These are phyloP conservation scores for Catharus minimus DNA, from an alignment of 2,113 vertebrate species.

Conservation along the genomic window DNA sequence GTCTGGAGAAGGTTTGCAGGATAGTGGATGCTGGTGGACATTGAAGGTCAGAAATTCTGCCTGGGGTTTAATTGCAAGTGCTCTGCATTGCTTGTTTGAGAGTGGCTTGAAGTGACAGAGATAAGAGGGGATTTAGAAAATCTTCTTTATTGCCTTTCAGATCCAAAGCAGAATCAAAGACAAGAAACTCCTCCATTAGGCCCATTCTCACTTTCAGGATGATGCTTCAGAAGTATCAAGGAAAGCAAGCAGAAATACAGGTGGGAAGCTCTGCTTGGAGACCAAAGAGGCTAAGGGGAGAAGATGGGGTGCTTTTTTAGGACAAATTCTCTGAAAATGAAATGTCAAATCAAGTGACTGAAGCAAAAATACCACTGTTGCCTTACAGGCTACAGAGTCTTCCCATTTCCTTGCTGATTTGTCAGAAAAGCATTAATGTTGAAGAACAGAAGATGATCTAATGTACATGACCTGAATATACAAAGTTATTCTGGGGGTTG, in stretches of 20 bases:
- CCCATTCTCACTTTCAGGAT: not conserved
- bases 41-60: not conserved
- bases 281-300: not conserved
- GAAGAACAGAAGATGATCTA: not conserved
- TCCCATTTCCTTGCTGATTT: not conserved
- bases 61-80: not conserved
- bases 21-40: not conserved
- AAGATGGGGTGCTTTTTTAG: not conserved
- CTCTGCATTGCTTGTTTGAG: not conserved
- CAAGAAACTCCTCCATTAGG: not conserved
- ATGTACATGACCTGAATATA: not conserved
- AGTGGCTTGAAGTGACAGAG: not conserved
- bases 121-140: not conserved
- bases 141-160: not conserved
- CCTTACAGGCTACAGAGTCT: not conserved
- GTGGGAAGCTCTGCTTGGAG: not conserved
- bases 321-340: not conserved
- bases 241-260: not conserved
- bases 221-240: not conserved
- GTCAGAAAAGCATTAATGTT: not conserved
- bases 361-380: constrained; percentile 51
- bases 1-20: not conserved
- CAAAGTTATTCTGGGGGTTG: not conserved
- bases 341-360: constrained; percentile 43
- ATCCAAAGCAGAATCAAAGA: not conserved